phyloP scores from a whole-genome alignment of 2,113 vertebrate genomes.

The Dromas ardeola region DNA sequence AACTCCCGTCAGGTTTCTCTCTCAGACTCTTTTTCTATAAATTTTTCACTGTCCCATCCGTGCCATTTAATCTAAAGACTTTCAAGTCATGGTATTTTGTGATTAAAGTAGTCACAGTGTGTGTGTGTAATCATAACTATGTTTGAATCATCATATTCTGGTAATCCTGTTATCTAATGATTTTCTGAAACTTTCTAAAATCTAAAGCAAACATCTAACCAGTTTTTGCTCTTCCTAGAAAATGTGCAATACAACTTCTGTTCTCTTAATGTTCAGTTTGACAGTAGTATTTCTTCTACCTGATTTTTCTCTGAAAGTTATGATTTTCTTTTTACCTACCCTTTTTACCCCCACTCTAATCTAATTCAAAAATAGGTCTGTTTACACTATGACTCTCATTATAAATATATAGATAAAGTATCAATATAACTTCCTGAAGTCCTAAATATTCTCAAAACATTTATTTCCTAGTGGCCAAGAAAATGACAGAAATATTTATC shows the following conservation, averaged over 20 bases:
- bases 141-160: background rate
- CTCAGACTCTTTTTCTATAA: background rate
- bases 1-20: background rate
- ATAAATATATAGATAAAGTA: background rate
- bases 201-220: background rate
- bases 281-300: background rate
- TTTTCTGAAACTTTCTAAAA: background rate
- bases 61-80: background rate
- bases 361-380: background rate
- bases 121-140: background rate
- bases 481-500: background rate
- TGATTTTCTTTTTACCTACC: background rate
- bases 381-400: background rate
- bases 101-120: background rate
- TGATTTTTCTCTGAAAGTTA: background rate
- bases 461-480: background rate
- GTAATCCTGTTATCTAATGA: background rate
- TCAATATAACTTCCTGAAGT: background rate
- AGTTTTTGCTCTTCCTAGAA: background rate
- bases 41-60: background rate
- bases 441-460: background rate
- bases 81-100: background rate
- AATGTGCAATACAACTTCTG: background rate
- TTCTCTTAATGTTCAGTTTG: background rate
- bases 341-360: background rate